phyloP scores from a whole-genome alignment of 2,797 vertebrate species.

The Psittacula echo region DNA sequence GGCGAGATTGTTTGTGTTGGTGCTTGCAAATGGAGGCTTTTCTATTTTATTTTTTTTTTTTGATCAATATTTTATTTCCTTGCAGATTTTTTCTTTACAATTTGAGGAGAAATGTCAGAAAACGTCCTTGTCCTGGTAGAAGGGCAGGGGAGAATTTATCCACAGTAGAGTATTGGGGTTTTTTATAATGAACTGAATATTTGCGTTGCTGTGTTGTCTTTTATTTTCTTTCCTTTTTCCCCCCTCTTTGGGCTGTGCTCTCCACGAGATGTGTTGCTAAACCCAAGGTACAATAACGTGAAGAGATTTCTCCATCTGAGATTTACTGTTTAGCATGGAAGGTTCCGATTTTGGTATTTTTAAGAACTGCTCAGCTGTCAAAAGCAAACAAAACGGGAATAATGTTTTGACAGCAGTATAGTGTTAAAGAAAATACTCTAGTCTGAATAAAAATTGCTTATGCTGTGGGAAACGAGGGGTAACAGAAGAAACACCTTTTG shows the following conservation, averaged over 20 bases:
- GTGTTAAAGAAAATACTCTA: conserved; percentile 83
- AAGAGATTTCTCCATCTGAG: conserved; percentile 75
- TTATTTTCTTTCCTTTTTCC: background rate
- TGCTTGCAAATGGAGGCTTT: background rate
- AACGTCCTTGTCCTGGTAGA: background rate
- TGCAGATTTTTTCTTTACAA: background rate
- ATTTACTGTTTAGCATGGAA: conserved; percentile 80
- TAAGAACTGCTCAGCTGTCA: conserved; percentile 85
- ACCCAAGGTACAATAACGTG: conserved; percentile 57
- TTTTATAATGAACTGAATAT: conserved; percentile 27
- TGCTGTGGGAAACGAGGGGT: conserved; percentile 80
- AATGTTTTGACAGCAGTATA: conserved; percentile 84
- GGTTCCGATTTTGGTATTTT: conserved; percentile 84
- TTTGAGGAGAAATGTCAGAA: conserved; percentile 3
- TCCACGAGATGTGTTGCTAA: conserved; percentile 26
- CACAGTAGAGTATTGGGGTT: background rate
- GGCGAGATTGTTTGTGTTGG: background rate
- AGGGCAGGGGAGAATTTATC: background rate
- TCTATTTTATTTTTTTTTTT: background rate
- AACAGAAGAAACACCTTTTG: conserved; percentile 81
- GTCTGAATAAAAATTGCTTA: conserved; percentile 83
- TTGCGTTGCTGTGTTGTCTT: conserved; percentile 26
- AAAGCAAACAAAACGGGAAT: conserved; percentile 82
- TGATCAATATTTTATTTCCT: background rate
- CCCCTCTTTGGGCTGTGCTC: background rate